Evolutionary conservation across 2,797 vertebrate species (phyloP).

Genomic region (Anniella stebbinsi): DNA sequence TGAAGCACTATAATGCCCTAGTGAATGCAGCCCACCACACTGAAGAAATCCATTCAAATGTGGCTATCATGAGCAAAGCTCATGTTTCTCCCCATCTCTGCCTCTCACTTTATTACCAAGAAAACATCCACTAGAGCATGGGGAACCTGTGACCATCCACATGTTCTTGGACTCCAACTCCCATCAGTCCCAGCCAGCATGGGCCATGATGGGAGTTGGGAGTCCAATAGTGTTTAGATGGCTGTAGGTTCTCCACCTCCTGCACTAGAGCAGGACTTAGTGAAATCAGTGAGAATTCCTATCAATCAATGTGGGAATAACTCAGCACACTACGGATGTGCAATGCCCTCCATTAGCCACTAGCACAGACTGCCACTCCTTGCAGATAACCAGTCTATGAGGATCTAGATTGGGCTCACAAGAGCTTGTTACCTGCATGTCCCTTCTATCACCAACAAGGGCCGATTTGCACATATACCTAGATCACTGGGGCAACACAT

Average conservation of each 20-base stretch:
- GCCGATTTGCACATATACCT: no score
- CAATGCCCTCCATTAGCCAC: not conserved
- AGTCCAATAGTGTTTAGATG: no score
- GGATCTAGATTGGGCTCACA: not conserved
- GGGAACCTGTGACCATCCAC: no score
- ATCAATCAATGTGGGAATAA: no score
- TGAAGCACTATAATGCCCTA: not conserved
- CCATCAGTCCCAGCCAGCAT: no score
- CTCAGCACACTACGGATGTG: not conserved
- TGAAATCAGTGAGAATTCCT: no score
- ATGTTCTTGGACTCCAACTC: not conserved
- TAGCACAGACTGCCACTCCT: no score
- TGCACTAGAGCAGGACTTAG: no score
- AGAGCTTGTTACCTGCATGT: not conserved
- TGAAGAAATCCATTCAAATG: not conserved
- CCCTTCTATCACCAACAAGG: not conserved
- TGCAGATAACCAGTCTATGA: not conserved
- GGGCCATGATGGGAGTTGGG: no score
- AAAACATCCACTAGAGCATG: not conserved
- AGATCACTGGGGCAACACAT: not conserved
- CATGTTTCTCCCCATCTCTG: no score
- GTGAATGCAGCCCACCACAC: no score
- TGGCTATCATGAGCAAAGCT: not conserved
- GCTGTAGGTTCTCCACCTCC: no score
- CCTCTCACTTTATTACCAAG: not conserved